phyloP scores from a whole-genome alignment of 2,797 vertebrate genomes.

The Schizothorax lantsangensis region DNA sequence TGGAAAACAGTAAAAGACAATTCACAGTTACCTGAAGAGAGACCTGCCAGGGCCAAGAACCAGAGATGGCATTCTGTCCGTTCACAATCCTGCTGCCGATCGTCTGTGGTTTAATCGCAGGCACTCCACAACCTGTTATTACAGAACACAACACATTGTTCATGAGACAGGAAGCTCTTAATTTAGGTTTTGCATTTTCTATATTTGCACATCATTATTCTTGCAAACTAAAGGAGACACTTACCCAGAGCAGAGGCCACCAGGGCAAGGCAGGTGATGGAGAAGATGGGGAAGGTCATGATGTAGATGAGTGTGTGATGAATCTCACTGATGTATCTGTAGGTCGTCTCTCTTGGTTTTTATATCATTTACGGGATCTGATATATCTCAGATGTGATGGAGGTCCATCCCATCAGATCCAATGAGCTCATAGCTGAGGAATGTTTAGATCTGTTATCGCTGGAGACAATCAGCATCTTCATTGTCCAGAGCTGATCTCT shows the following conservation, averaged over 20 bases:
- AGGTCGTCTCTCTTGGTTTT: conserved; percentile 26
- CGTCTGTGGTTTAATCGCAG: conserved; percentile 80
- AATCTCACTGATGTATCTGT: background rate
- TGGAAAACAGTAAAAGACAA: background rate
- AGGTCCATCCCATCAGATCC: conserved; percentile 67
- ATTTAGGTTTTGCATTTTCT: background rate
- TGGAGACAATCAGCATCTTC: background rate
- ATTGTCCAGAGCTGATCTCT: background rate
- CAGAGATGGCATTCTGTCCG: conserved; percentile 83
- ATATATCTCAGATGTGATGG: conserved; percentile 66
- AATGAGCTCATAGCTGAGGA: conserved; percentile 21
- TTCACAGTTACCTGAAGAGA: conserved; percentile 83
- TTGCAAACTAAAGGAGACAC: background rate
- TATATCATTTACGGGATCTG: conserved; percentile 35
- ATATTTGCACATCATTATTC: background rate
- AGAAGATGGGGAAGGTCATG: conserved; percentile 72
- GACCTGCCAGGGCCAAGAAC: conserved; percentile 93
- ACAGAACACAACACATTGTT: background rate
- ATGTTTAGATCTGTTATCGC: background rate
- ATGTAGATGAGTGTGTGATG: conserved; percentile 40
- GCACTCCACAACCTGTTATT: conserved; percentile 81
- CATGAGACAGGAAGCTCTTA: background rate
- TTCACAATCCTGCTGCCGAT: conserved; percentile 83
- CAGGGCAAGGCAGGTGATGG: conserved; percentile 62
- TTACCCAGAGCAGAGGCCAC: conserved; percentile 23